Conservation (phyloP, 2,113 vertebrate genomes). For the Plectropomus leopardus region DNA sequence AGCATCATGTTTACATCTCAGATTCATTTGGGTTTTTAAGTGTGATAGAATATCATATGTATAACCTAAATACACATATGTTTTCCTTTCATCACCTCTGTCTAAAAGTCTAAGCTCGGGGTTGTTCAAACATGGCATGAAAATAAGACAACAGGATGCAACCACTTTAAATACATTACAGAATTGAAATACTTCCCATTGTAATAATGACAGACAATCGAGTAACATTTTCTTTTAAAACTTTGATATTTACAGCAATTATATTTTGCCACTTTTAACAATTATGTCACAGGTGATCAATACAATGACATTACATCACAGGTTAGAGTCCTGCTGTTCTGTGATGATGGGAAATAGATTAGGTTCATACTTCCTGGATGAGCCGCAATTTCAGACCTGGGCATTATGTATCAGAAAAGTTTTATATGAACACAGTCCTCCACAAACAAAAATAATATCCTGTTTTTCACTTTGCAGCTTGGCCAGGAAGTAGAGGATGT, state of each 20-base stretch:
- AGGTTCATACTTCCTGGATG: conserved; percentile 53
- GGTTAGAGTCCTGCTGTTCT: conserved; percentile 58
- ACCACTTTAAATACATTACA: conserved; percentile 77
- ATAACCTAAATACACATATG: conserved; percentile 65
- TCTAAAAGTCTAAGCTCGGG: conserved; percentile 44
- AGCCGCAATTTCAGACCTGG: conserved; percentile 35
- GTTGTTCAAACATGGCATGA: conserved; percentile 70
- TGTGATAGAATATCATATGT: conserved; percentile 60
- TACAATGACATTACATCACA: conserved; percentile 66
- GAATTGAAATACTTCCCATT: conserved; percentile 63
- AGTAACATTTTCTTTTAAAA: conserved; percentile 69
- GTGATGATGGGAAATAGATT: conserved; percentile 57
- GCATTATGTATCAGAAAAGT: conserved; percentile 35
- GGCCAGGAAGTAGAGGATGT: conserved; percentile 69
- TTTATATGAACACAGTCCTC: conserved; percentile 55
- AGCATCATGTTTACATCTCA: conserved; percentile 68
- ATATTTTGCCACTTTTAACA: conserved; percentile 72
- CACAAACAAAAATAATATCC: conserved; percentile 40
- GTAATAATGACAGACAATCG: conserved; percentile 71
- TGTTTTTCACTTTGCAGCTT: conserved; percentile 56
- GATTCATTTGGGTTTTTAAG: conserved; percentile 57
- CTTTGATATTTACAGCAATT: conserved; percentile 80
- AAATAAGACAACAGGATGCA: conserved; percentile 64
- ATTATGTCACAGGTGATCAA: conserved; percentile 68
- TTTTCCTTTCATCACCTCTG: conserved; percentile 44